phyloP scores from a whole-genome alignment of 2,888 invertebrate genomes.

The Cheilosia urbana region DNA sequence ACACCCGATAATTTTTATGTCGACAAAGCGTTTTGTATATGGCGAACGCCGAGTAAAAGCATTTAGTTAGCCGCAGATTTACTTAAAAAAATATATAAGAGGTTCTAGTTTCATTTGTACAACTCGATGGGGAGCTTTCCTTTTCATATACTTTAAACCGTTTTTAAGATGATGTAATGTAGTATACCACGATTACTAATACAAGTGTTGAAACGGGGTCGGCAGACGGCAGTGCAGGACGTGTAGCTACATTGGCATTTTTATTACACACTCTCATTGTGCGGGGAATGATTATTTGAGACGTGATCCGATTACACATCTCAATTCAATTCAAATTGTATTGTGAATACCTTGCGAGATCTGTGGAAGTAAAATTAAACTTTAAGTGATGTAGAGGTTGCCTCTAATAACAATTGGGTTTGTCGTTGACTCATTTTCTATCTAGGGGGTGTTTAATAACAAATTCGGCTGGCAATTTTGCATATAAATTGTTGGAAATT shows the following conservation, averaged over 20 bases:
- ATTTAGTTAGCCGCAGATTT: conserved; percentile 50
- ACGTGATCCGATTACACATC: conserved; percentile 72
- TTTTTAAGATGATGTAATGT: conserved; percentile 58
- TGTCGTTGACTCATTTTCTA: conserved; percentile 2
- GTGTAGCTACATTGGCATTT: conserved; percentile 60
- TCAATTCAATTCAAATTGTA: conserved; percentile 51
- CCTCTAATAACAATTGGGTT: conserved; percentile 13
- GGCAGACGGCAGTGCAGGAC: conserved; percentile 31
- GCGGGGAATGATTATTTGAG: conserved; percentile 67
- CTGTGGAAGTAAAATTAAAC: conserved; percentile 46
- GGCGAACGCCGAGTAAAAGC: conserved; percentile 7
- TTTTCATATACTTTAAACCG: background rate
- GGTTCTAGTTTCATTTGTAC: conserved; percentile 38
- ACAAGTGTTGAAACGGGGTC: conserved; percentile 11
- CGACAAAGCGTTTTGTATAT: conserved; percentile 50
- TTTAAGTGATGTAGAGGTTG: conserved; percentile 61
- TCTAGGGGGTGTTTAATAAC: conserved; percentile 6
- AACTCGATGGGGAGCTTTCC: conserved; percentile 10
- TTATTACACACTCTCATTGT: conserved; percentile 70
- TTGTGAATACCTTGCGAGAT: conserved; percentile 37
- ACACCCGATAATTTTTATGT: conserved; percentile 67
- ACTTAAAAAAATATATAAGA: conserved; percentile 10
- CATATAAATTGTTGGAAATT: conserved; percentile 16
- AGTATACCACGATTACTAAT: background rate
- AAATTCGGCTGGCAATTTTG: conserved; percentile 1